Percentiles rank a stretch among this genome's conserved stretches.
Evolutionary conservation across 2,888 invertebrate genomes (phyloP).

Genomic region (Lacanobia oleracea): DNA sequence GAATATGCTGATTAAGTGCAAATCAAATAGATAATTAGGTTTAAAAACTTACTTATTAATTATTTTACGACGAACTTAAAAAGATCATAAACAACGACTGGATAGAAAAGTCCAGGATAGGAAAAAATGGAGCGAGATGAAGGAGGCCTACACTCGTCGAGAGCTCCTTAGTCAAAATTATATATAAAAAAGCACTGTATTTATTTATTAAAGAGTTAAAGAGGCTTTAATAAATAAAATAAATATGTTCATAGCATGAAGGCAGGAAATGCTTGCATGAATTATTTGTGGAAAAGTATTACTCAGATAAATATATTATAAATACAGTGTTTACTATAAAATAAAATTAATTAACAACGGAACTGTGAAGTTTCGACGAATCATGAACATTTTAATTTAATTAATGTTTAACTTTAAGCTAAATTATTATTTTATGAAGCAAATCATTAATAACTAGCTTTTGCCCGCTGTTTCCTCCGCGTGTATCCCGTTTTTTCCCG

Average conservation of each 20-base stretch:
- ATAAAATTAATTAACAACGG: conserved; percentile 7
- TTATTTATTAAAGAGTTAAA: no score
- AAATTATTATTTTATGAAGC: background rate
- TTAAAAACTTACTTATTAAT: background rate
- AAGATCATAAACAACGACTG: no score
- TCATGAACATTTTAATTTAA: conserved; percentile 6
- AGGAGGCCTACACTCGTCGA: no score
- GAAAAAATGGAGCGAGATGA: no score
- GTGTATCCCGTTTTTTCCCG: no score
- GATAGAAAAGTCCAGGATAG: no score
- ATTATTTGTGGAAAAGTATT: conserved; percentile 4
- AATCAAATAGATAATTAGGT: background rate
- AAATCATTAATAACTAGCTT: no score
- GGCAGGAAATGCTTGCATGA: background rate
- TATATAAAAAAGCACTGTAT: no score
- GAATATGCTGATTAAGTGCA: background rate
- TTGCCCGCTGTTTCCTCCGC: no score
- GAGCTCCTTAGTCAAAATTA: no score
- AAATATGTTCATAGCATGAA: background rate
- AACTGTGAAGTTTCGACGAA: background rate
- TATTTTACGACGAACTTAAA: no score
- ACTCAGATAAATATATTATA: conserved; percentile 1
- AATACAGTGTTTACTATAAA: background rate
- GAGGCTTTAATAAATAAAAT: no score
- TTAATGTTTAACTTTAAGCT: background rate